Evolutionary conservation across 2,888 invertebrate genomes (phyloP), one percentile per base, ranked within the genome.

Genomic region (Oscheius sp.): DNA sequence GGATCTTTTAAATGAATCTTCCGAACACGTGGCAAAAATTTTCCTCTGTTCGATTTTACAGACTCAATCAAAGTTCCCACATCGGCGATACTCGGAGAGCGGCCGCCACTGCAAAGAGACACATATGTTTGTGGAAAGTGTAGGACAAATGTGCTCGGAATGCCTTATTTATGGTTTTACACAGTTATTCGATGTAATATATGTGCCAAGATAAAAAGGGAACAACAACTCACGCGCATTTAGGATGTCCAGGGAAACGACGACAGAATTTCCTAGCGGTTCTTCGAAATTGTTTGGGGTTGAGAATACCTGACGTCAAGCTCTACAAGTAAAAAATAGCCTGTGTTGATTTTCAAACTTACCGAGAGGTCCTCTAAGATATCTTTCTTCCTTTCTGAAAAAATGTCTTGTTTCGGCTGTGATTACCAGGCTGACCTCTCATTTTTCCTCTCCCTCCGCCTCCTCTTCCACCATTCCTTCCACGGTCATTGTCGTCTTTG

Each of bases 201-300:
- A 23, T 55, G 12, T 25, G 23, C 16, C 23, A 21, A 13, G 25
- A 55, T n/a, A 2, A 49, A 58, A 23, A 27, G 29, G n/a, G 43
- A 63, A 43, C 6, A 9, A 21, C 21, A 29, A 66, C 66, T 66
- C n/a, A 71, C 71, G 25, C 72, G 52, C 79, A 79, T 43, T 76
- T 76, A n/a, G 76, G 79, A 74, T 79, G 79, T 41, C 75, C 75
- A 27, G 79, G 76, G 41, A 75, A 79, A 18, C 79, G 21, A 7
- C 76, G 16, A 27, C 79, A 79, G 72, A 79, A 79, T 52, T 71
- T 71, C 5, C 74, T 53, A 1, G 77, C 79, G 5, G 23, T n/a
- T 49, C 29, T 59, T 0, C 23, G 13, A 59, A 59, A 71, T 13
- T 61, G 13, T n/a, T 52, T 52, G 3, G 58, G 70, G 6, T 27